A percentile compares a stretch with the other conserved stretches of the same genome.
These are phyloP conservation scores for Eciton burchellii DNA, from an alignment of 1,140 invertebrate species.

Conservation along the genomic window DNA sequence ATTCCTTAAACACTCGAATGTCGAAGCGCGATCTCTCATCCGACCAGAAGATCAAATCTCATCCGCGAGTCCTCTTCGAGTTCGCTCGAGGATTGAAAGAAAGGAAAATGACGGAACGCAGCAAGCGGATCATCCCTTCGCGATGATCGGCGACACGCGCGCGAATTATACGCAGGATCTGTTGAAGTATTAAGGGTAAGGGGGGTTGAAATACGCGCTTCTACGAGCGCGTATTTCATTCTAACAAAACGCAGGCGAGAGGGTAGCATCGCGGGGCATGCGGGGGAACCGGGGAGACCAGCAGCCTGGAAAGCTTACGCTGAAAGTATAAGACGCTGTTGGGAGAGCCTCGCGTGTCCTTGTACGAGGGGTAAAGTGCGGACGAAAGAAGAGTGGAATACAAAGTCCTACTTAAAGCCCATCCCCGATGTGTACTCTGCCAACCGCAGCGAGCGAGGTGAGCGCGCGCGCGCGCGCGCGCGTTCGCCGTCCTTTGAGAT, in stretches of 20 bases:
- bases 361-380: slow-evolving; percentile 42
- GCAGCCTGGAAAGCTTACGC: slow-evolving; percentile 32
- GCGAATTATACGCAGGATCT: no score
- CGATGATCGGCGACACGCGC: no score
- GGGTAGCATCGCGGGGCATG: neutral
- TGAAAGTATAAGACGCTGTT: slow-evolving; percentile 45
- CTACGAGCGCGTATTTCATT: slow-evolving; percentile 37
- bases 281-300: neutral
- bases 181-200: no score
- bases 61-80: no score
- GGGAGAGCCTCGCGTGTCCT: slow-evolving; percentile 20
- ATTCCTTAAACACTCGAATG: no score
- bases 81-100: no score
- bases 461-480: no score
- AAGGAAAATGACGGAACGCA: no score
- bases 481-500: slow-evolving; percentile 51
- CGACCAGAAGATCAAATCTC: no score
- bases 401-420: slow-evolving; percentile 53
- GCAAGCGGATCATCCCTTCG: no score
- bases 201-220: no score
- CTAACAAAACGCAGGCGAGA: slow-evolving; percentile 19
- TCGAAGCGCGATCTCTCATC: no score
- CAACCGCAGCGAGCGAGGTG: slow-evolving; percentile 32
- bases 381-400: slow-evolving; percentile 60
- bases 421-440: neutral